phyloP scores from a whole-genome alignment of 2,888 invertebrate species.

The Drosophila recens region DNA sequence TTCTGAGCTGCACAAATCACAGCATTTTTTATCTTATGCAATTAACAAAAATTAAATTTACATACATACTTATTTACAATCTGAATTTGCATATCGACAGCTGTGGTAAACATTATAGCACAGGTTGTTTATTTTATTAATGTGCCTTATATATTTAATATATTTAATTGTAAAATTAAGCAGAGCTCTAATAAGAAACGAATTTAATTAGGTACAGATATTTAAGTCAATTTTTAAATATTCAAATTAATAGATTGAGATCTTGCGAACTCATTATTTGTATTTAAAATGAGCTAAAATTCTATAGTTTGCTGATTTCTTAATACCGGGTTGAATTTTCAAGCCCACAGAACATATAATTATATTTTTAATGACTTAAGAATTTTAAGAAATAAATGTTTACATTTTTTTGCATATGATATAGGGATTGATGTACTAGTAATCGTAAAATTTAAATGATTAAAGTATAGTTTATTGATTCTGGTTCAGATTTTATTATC shows the following conservation, averaged over 20 bases:
- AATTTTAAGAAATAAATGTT: no score
- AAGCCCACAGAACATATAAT: no score
- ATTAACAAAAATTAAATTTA: constrained; percentile 1
- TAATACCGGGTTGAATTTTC: no score
- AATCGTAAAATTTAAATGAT: no score
- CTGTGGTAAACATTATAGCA: neutral
- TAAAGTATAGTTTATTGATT: no score
- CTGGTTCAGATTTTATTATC: no score
- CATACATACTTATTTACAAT: neutral
- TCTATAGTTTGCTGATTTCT: no score
- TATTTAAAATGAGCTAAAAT: neutral
- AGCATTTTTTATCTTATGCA: constrained; percentile 8
- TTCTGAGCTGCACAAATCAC: constrained; percentile 4
- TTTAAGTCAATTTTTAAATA: neutral
- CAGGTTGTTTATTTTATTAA: neutral
- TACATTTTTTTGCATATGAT: no score
- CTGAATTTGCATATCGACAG: constrained; percentile 1
- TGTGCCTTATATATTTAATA: neutral
- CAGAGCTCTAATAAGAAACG: neutral
- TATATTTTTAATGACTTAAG: no score
- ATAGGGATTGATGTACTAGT: no score
- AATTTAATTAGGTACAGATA: neutral
- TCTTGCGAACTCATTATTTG: neutral
- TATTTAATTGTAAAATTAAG: neutral
- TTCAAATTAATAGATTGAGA: neutral